Percentiles rank a stretch among this genome's conserved stretches.
phyloP scores from a whole-genome alignment of 2,888 invertebrate genomes.

The Lathronympha strigana region DNA sequence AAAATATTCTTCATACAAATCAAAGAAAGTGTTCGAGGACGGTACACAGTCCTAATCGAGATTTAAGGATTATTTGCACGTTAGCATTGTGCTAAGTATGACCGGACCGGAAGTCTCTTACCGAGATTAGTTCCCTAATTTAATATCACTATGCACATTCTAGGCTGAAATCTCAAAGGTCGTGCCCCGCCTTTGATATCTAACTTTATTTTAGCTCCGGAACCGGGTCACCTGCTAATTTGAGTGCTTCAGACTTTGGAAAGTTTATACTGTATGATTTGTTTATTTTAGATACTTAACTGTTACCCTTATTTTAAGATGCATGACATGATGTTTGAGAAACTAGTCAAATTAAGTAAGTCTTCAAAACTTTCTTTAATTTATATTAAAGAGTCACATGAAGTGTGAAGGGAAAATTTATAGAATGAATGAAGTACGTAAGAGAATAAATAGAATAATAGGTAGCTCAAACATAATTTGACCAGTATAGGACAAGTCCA shows the following conservation, averaged over 20 bases:
- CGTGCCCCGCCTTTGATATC: constrained; percentile 33
- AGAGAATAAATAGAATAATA: too few relatives aligned
- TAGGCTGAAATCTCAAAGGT: constrained; percentile 32
- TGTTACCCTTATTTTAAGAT: neutral
- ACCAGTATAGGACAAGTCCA: neutral
- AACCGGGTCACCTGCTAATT: constrained; percentile 66
- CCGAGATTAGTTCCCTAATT: constrained; percentile 35
- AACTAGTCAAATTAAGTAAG: neutral
- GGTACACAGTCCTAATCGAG: too few relatives aligned
- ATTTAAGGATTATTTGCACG: neutral
- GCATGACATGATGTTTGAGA: neutral
- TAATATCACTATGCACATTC: constrained; percentile 34
- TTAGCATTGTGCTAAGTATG: neutral
- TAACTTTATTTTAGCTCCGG: constrained; percentile 58
- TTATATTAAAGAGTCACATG: too few relatives aligned
- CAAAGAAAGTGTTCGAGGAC: too few relatives aligned
- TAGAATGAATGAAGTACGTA: too few relatives aligned
- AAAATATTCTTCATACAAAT: too few relatives aligned
- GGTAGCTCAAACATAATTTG: neutral
- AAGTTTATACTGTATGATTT: constrained; percentile 44
- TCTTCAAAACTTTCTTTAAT: too few relatives aligned
- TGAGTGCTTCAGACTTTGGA: constrained; percentile 54
- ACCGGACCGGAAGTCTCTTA: constrained; percentile 26
- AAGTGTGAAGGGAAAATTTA: too few relatives aligned
- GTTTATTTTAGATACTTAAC: constrained; percentile 27